Conservation (phyloP, 2,113 vertebrate species). For the Danio rerio region DNA sequence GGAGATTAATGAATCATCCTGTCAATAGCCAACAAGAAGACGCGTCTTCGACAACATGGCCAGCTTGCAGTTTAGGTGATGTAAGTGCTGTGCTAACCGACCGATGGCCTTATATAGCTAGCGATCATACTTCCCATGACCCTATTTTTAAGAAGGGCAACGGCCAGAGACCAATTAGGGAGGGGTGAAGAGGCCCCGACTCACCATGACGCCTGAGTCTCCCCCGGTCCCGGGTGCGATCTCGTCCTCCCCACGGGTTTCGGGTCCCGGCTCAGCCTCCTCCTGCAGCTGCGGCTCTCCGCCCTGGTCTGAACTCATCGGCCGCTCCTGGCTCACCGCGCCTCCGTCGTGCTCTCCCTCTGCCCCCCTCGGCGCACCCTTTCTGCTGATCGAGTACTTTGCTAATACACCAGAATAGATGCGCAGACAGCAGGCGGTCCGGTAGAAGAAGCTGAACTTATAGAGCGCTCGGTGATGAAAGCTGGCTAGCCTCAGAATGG, state of each 20-base stretch:
- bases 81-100: slow-evolving; percentile 45
- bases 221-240: slow-evolving; percentile 73
- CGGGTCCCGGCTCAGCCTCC: slow-evolving; percentile 79
- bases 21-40: slow-evolving; percentile 24
- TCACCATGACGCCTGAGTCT: slow-evolving; percentile 80
- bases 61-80: slow-evolving; percentile 61
- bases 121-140: slow-evolving; percentile 33
- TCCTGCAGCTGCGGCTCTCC: slow-evolving; percentile 82
- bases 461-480: not conserved
- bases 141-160: slow-evolving; percentile 43
- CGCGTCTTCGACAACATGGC: not conserved
- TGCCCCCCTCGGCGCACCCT: slow-evolving; percentile 70
- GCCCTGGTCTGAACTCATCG: slow-evolving; percentile 85
- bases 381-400: slow-evolving; percentile 38
- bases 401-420: not conserved
- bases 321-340: slow-evolving; percentile 80
- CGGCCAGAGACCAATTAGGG: slow-evolving; percentile 13
- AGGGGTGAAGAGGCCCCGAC: slow-evolving; percentile 69
- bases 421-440: not conserved
- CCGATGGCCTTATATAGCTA: slow-evolving; percentile 56
- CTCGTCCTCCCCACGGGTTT: slow-evolving; percentile 73
- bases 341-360: slow-evolving; percentile 76
- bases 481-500: slow-evolving; percentile 52
- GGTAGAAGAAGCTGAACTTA: slow-evolving; percentile 15
- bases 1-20: slow-evolving; percentile 25